Evolutionary conservation across 2,888 invertebrate genomes (phyloP), one percentile per base, ranked within the genome.

Genomic region (Eristalis pertinax): DNA sequence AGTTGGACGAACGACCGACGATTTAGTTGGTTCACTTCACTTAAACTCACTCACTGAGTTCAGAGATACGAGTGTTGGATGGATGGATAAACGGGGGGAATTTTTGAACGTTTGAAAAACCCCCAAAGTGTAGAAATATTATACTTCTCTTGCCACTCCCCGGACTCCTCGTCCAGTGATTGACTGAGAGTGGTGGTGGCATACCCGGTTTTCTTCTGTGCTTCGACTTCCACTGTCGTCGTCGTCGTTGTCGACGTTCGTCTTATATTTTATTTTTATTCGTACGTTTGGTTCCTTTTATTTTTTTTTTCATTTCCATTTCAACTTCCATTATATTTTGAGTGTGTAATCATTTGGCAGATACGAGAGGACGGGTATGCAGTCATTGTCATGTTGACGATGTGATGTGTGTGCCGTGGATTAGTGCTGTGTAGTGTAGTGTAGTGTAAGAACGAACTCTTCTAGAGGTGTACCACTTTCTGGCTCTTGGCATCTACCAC

Each of bases 1-100:
- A 41, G 50, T 76, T 64, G 63, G 43, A 70, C 68, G 50, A 70
- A 75, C 70, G 75, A 69, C 84, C 76, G 74, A 78, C 78, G 86
- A 58, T 84, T 83, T 84, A 87, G 84, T 84, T 87, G 87, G 83
- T 87, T 87, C 79, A 87, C 87, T 87, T 87, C 87, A 87, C 87
- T 87, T 87, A 87, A 87, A 87, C 87, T 87, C 84, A 68, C 50
- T 50, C 50, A 50, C 50, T 50, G 84, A 84, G 87, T 80, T 87
- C 87, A 87, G 72, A 73, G 77, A 77, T 79, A 87, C 50, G 50
- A 50, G 50, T 50, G 50, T 84, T 78, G 77, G 75, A 75, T 79
- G 75, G 70, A 68, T 75, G 83, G 83, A 78, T 83, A 83, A 78
- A 26, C 62, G 41, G 86, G 41, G 87, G 76, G 76, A n/a, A 50